Conservation (phyloP, 23 tunicate species). For the Corella eumyota region DNA sequence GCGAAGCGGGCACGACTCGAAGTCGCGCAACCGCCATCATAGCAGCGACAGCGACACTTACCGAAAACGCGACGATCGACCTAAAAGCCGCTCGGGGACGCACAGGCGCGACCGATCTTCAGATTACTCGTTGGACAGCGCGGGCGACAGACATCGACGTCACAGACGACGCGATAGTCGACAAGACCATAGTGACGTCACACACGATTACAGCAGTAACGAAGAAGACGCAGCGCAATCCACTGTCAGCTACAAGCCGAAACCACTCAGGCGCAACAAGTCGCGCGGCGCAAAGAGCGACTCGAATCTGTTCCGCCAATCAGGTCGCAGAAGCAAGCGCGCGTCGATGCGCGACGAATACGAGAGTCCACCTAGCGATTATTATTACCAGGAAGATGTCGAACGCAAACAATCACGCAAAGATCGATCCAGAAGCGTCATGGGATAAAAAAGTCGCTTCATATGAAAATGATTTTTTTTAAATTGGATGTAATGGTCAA, state of each 20-base stretch:
- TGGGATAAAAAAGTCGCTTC: conserved; percentile 2
- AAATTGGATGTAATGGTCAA: no score
- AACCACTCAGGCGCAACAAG: conserved; percentile 18
- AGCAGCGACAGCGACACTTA: background rate
- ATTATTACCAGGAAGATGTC: conserved; percentile 53
- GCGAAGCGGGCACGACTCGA: conserved; percentile 6
- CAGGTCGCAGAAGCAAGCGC: conserved; percentile 22
- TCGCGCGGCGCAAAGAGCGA: conserved; percentile 30
- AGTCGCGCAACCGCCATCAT: background rate
- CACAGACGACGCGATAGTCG: conserved; percentile 11
- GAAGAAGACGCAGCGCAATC: conserved; percentile 22
- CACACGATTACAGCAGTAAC: conserved; percentile 4
- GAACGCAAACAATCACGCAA: background rate
- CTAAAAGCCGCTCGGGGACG: background rate
- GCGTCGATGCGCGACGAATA: conserved; percentile 18
- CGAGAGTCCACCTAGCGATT: conserved; percentile 80
- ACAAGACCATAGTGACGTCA: conserved; percentile 8
- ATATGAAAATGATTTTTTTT: no score
- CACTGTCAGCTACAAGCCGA: conserved; percentile 21
- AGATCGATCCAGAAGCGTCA: conserved; percentile 8
- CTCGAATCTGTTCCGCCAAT: conserved; percentile 34
- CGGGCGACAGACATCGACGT: conserved; percentile 1
- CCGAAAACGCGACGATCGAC: background rate
- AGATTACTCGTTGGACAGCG: background rate
- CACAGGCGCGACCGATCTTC: conserved; percentile 1